A percentile compares a stretch with the other conserved stretches of the same genome.
These are phyloP conservation scores for rabbit (Oryctolagus cuniculus) DNA, from an alignment of 2,113 vertebrate genomes.

Conservation along the genomic window DNA sequence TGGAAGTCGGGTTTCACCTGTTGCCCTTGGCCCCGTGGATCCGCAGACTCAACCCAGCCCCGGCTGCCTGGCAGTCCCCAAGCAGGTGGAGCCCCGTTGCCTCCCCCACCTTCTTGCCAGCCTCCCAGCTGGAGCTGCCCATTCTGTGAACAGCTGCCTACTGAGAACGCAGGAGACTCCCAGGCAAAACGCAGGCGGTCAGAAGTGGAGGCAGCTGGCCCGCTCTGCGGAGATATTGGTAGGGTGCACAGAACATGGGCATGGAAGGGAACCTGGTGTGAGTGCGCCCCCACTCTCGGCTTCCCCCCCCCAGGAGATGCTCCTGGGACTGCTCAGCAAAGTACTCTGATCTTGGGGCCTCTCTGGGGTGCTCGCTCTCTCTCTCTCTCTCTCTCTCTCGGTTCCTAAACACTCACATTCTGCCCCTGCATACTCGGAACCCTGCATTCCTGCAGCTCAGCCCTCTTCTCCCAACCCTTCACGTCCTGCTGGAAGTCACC, in stretches of 20 bases:
- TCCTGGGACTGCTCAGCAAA: too few species aligned
- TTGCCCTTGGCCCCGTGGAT: constrained; percentile 67
- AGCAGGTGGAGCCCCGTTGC: not conserved
- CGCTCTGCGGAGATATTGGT: accelerated
- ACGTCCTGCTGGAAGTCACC: not conserved
- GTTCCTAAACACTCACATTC: not conserved
- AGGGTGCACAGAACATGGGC: not conserved
- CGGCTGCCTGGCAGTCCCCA: not conserved
- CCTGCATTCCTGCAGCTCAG: not conserved
- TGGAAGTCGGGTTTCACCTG: constrained; percentile 85
- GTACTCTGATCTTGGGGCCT: not conserved
- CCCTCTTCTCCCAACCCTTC: not conserved
- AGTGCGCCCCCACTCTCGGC: not conserved
- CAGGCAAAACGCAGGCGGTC: not conserved
- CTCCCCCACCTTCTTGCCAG: not conserved
- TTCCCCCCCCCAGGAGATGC: too few species aligned
- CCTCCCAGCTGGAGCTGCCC: not conserved
- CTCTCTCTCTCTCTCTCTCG: too few species aligned
- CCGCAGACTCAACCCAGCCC: accelerated
- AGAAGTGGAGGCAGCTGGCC: not conserved
- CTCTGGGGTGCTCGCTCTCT: too few species aligned
- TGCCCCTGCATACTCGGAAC: not conserved
- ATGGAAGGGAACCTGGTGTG: too few species aligned
- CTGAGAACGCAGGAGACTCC: not conserved
- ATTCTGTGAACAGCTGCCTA: not conserved